These are phyloP conservation scores for Deilephila elpenor DNA, from an alignment of 2,888 invertebrate genomes.

Conservation along the genomic window DNA sequence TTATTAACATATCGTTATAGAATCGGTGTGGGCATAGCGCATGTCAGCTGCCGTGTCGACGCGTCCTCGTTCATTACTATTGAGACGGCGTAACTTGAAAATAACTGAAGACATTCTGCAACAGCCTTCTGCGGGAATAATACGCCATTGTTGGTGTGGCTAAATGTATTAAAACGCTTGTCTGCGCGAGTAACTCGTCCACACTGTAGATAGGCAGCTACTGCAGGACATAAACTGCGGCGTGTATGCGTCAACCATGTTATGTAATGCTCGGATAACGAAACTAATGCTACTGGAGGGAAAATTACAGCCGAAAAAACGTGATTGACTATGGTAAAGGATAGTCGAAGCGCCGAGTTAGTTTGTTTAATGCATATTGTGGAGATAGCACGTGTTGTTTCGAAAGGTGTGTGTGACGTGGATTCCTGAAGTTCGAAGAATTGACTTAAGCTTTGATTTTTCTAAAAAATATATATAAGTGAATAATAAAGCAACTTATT, in stretches of 20 bases:
- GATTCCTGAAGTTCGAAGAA: too few relatives aligned
- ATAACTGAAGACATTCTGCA: conserved; percentile 22
- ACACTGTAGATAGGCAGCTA: too few relatives aligned
- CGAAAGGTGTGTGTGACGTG: too few relatives aligned
- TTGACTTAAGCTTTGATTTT: too few relatives aligned
- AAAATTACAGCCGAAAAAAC: too few relatives aligned
- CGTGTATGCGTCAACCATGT: not conserved
- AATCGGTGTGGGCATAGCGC: conserved; percentile 29
- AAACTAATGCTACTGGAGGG: too few relatives aligned
- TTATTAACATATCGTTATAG: conserved; percentile 22
- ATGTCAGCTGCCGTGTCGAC: conserved; percentile 35
- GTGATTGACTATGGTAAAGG: too few relatives aligned
- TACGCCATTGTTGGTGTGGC: conserved; percentile 20
- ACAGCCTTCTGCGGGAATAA: conserved; percentile 21
- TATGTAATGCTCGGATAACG: not conserved
- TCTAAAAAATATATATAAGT: too few relatives aligned
- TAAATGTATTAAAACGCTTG: conserved; percentile 21
- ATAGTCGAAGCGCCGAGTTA: too few relatives aligned
- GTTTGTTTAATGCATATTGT: too few relatives aligned
- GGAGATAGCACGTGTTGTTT: too few relatives aligned
- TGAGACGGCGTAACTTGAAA: conserved; percentile 24
- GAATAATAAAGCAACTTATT: too few relatives aligned
- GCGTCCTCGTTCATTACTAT: conserved; percentile 26
- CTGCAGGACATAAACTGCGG: not conserved
- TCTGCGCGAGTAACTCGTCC: conserved; percentile 14